Percentiles rank a stretch among this genome's conserved stretches.
These are phyloP conservation scores for Carcinoscorpius rotundicauda DNA, from an alignment of 1,140 invertebrate species.

Conservation along the genomic window DNA sequence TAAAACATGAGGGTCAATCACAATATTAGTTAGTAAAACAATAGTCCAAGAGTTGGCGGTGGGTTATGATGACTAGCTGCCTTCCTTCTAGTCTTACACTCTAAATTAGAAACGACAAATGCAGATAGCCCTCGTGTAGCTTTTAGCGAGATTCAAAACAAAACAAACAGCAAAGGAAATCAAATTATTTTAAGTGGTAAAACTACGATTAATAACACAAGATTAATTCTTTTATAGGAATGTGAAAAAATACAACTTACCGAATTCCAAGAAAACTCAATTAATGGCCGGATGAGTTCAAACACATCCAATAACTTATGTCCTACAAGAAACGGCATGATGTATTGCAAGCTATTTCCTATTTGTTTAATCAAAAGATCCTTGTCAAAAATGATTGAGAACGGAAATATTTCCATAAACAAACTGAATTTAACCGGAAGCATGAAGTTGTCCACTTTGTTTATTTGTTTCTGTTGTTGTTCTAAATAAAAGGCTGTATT, in stretches of 20 bases:
- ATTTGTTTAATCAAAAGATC: conserved; percentile 81
- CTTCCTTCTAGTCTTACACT: too few species aligned
- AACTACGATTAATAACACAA: conserved; percentile 1
- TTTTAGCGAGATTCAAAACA: too few species aligned
- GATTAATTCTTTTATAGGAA: background rate
- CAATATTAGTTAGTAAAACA: too few species aligned
- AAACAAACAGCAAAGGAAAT: too few species aligned
- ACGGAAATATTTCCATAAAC: conserved; percentile 94
- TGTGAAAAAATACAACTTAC: conserved; percentile 43
- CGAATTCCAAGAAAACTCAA: conserved; percentile 85
- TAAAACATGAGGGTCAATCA: too few species aligned
- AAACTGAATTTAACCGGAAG: conserved; percentile 65
- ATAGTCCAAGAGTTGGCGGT: too few species aligned
- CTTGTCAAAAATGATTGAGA: conserved; percentile 91
- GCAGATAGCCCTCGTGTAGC: too few species aligned
- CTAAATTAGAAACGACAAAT: too few species aligned
- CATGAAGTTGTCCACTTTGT: conserved; percentile 25
- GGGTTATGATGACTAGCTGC: too few species aligned
- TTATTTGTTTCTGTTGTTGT: conserved; percentile 20
- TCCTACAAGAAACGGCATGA: conserved; percentile 32
- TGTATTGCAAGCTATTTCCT: conserved; percentile 70
- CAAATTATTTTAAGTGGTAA: too few species aligned
- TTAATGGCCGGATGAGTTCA: conserved; percentile 73
- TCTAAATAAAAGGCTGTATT: conserved; percentile 55
- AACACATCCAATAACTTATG: conserved; percentile 70